Evolutionary conservation across 92 coral and sea anemone genomes (phyloP), one percentile per base, ranked within the genome.

Genomic region (Zoanthus sansibaricus): DNA sequence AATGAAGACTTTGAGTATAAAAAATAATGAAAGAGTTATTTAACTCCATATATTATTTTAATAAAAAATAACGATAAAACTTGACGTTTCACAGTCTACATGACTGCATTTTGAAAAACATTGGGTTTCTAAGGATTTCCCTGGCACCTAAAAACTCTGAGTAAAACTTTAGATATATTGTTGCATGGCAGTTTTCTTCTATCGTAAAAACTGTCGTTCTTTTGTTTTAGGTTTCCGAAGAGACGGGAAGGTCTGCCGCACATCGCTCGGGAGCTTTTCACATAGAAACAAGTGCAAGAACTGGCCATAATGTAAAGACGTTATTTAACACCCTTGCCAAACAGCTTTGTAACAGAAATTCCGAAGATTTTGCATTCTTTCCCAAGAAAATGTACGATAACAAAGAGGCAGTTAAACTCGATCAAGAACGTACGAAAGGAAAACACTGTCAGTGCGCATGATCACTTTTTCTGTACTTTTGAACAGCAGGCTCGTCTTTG

Each of bases 211-310:
- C 21, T 30, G 16, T 16, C 8, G 25, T 10, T 16, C 4, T 32
- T 5, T 1, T 9, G 59, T 46, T 45, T 42, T 52, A 97, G 99
- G 88, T 97, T 9, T 86, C 97, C 7, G 92, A 91, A 30, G 94
- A 90, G 18, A 89, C 90, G 16, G 99, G 97, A 7, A 74, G 75
- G 33, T 45, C 87, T 4, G 91, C 90, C 46, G 98, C 98, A 2
- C 95, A 92, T 46, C 86, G 76, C 62, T 91, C 93, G 55, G 95
- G 93, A 46, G 89, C 93, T 3, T 75, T 90, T 1, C 93, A 92
- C 84, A 87, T 97, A 7, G 99, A 97, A 75, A 92, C 99, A 12
- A 97, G 99, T 76, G 97, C 99, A 3, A 52, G 88, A 47, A 89
- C 95, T 4, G 99, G 98, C 16, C 80, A 88, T 31, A 97, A 97